A percentile compares a stretch with the other conserved stretches of the same genome.
phyloP scores from a whole-genome alignment of 2,797 vertebrate genomes.

The Poecilia wingei region DNA sequence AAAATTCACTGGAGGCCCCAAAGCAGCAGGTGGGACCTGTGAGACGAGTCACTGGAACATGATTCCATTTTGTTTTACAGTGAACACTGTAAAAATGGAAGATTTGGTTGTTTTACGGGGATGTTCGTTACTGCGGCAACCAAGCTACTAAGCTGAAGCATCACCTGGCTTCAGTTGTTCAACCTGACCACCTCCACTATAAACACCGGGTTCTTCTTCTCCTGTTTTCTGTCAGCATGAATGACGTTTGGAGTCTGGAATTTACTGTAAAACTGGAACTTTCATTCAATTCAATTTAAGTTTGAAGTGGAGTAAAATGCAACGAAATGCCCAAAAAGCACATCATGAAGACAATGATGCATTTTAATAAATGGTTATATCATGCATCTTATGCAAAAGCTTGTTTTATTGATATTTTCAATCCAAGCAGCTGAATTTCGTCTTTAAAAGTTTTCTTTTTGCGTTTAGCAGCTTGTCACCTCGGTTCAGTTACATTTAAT shows the following conservation, averaged over 20 bases:
- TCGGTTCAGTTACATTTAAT: not conserved
- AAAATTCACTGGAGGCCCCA: conserved; percentile 4
- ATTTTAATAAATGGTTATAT: not conserved
- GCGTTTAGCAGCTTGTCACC: not conserved
- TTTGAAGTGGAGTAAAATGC: no score
- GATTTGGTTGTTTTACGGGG: not conserved
- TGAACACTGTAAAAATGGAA: not conserved
- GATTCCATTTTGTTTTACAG: no score
- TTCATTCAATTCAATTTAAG: not conserved
- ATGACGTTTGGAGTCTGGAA: no score
- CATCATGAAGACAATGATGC: not conserved
- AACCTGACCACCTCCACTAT: not conserved
- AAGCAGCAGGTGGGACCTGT: conserved; percentile 27
- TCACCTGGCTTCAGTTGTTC: not conserved
- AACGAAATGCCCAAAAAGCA: not conserved
- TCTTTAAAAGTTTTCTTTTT: not conserved
- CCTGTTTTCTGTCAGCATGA: not conserved
- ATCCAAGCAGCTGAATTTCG: not conserved
- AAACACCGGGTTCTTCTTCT: not conserved
- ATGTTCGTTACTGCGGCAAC: not conserved
- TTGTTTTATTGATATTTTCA: not conserved
- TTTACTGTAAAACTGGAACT: not conserved
- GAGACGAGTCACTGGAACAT: not conserved
- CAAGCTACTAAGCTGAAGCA: no score
- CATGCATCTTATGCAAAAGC: not conserved